phyloP scores from a whole-genome alignment of 1,140 invertebrate species.

The Caenorhabditis tropicalis region DNA sequence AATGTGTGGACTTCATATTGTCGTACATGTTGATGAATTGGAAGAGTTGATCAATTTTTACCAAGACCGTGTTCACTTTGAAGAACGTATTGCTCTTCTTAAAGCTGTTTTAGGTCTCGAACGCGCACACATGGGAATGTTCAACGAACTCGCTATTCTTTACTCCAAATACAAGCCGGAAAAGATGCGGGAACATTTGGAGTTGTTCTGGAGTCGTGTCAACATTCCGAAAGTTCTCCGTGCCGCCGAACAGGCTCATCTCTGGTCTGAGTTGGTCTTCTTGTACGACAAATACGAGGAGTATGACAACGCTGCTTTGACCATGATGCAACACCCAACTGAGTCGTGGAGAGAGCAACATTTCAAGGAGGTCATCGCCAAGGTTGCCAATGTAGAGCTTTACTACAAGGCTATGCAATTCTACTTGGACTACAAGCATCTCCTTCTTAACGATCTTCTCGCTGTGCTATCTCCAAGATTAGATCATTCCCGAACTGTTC shows the following conservation, averaged over 20 bases:
- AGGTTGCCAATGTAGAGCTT: conserved; percentile 96
- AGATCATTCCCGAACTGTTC: conserved; percentile 89
- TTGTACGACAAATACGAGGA: conserved; percentile 99
- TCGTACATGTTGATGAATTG: conserved; percentile 98
- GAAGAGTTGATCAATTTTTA: conserved; percentile 99
- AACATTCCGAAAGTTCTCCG: conserved; percentile 96
- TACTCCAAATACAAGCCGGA: conserved; percentile 99
- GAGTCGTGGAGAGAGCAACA: conserved; percentile 99
- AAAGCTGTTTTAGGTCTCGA: conserved; percentile 95
- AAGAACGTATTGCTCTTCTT: conserved; percentile 92
- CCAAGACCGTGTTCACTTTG: conserved; percentile 92
- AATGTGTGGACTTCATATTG: conserved; percentile 99
- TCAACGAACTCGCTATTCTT: conserved; percentile 96
- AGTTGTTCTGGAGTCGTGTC: conserved; percentile 98
- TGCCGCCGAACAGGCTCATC: conserved; percentile 95
- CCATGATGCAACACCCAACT: conserved; percentile 99
- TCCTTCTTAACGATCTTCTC: conserved; percentile 93
- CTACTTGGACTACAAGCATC: conserved; percentile 95
- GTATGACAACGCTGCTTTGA: conserved; percentile 97
- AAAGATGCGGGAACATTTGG: conserved; percentile 98
- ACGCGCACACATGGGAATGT: conserved; percentile 99
- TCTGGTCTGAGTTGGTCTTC: conserved; percentile 99
- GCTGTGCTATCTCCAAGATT: conserved; percentile 94
- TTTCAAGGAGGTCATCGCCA: conserved; percentile 98
- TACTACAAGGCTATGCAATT: conserved; percentile 99